Conservation (phyloP, 1,140 invertebrate genomes). For the Hyles vespertilio region DNA sequence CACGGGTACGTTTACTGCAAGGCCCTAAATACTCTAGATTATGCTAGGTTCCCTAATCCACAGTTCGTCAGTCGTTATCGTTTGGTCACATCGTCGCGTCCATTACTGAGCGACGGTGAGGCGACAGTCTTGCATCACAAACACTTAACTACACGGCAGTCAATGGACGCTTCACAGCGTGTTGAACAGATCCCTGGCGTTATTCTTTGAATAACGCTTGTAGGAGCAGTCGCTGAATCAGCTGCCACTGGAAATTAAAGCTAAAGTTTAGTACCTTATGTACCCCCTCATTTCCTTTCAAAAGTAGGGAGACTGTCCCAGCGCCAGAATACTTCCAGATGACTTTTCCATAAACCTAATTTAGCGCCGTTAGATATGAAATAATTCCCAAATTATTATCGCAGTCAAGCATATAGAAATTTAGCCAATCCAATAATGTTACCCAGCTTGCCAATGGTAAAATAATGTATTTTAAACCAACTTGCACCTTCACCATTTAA, state of each 20-base stretch:
- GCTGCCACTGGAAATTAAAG: conserved; percentile 55
- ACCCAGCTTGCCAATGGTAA: no score
- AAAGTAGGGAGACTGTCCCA: no score
- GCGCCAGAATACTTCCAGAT: no score
- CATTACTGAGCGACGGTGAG: background rate
- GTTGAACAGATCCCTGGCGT: conserved; percentile 67
- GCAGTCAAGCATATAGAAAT: no score
- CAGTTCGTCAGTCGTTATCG: conserved; percentile 22
- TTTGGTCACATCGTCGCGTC: conserved; percentile 8
- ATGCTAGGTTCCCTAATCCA: conserved; percentile 4
- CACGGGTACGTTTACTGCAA: background rate
- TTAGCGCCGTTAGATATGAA: no score
- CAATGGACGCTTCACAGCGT: conserved; percentile 46
- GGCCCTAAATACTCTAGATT: background rate
- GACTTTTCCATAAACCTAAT: no score
- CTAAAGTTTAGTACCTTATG: no score
- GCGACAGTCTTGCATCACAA: background rate
- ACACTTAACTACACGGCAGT: conserved; percentile 17
- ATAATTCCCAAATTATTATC: no score
- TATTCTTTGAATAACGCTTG: conserved; percentile 70
- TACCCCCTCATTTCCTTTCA: no score
- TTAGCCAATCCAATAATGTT: no score
- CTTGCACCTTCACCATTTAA: no score
- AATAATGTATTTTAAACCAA: no score
- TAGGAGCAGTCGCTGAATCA: conserved; percentile 73